Base-by-base conservation (phyloP, 2,113 vertebrate genomes). In the Chaetodon auriga region DNA sequence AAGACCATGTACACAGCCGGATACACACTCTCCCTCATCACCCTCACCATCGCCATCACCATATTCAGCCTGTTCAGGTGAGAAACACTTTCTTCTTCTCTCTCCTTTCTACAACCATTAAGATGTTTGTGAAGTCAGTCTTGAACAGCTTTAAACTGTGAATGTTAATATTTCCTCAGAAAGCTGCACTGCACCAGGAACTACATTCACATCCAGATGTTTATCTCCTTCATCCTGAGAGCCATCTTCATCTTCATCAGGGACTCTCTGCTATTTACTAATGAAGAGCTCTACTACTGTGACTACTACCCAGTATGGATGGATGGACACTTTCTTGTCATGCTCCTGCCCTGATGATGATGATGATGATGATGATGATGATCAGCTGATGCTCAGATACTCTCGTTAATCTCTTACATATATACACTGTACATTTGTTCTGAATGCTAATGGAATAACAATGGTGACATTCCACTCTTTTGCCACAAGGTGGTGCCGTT, bases 201-300 rank as follows among this genome's bases (percentile, higher is more conserved):
- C 93, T 97, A 97, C 86, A 98, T 99, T 86, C 98, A 99, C 91
- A 98, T 99, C 95, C 97, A 99, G 87, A 96, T 99, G 76, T 99
- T 99, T 36, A 82, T 94, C 16, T 99, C 97, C 0, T 99, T 99
- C 92, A 98, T 99, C 94, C 92, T 99, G 76, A 94, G 97, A 0
- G 97, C 96, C 60, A 84, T 96, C 15, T 98, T 97, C 89, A 97
- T 96, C 94, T 98, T 99, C 94, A 95, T 98, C 92, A 96, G 96
- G 87, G 97, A 99, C 35, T 93, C 94, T 0, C 92, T 97, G 55
- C 95, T 99, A 11, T 97, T 96, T 82, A 95, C 95, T 11, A 55
- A 92, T 11, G 85, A 87, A 7, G 86, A 91, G 63, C 41, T 88
- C 25, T 89, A 89, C 61, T 82, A 90, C 83, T 94, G 92, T 8